These are phyloP conservation scores for Leptinotarsa haldemani DNA, from an alignment of 2,888 invertebrate species.

Conservation along the genomic window DNA sequence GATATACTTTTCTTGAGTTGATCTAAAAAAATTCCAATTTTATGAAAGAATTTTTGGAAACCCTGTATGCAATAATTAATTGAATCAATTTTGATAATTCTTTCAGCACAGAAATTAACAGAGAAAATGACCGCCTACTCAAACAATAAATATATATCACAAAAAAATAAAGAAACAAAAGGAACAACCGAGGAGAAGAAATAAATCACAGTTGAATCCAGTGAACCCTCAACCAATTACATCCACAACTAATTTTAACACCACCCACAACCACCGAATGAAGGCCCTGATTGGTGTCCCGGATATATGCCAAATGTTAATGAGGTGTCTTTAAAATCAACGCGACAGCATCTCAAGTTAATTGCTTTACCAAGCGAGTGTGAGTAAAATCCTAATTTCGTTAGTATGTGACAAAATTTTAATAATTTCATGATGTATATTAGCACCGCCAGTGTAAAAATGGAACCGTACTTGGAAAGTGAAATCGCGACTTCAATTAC, in stretches of 20 bases:
- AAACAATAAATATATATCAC: no score
- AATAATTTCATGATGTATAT: constrained; percentile 26
- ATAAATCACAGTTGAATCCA: constrained; percentile 17
- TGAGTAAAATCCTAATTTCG: constrained; percentile 41
- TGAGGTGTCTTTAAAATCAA: constrained; percentile 48
- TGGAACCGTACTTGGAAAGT: constrained; percentile 33
- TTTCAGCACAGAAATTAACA: no score
- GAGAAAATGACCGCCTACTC: no score
- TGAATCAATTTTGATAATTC: no score
- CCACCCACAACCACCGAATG: constrained; percentile 51
- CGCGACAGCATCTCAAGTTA: constrained; percentile 46
- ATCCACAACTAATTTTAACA: constrained; percentile 40
- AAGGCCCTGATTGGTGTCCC: constrained; percentile 50
- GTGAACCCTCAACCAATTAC: constrained; percentile 42
- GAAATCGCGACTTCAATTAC: constrained; percentile 18
- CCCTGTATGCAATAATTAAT: no score
- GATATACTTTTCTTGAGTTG: no score
- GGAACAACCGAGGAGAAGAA: not conserved
- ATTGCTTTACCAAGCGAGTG: constrained; percentile 47
- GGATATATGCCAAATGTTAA: constrained; percentile 54
- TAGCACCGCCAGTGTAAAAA: constrained; percentile 26
- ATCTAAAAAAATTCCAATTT: no score
- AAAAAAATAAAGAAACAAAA: constrained; percentile 7
- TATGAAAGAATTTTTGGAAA: no score
- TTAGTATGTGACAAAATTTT: constrained; percentile 28